Conservation (phyloP, 2,888 invertebrate species). For the Agrochola lychnidis region DNA sequence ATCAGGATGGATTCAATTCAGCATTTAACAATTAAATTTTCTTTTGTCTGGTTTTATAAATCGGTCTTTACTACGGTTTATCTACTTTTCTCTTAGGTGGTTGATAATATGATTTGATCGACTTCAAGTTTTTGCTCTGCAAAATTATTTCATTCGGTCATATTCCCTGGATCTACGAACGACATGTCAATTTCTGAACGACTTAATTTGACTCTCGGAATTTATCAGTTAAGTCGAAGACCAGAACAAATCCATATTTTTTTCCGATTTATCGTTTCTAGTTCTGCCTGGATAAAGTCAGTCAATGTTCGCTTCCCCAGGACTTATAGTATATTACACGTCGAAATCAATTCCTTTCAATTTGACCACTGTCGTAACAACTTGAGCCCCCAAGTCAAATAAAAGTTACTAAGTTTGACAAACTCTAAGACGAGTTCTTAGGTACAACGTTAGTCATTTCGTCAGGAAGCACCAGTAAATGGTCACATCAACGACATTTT, state of each 20-base stretch:
- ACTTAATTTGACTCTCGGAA: background rate
- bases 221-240: background rate
- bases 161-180: no score
- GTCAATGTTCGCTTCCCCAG: background rate
- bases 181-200: background rate
- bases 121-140: background rate
- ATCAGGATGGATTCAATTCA: conserved; percentile 10
- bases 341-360: conserved; percentile 29
- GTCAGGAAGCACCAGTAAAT: conserved; percentile 66
- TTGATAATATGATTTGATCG: no score
- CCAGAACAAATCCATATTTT: background rate
- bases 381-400: conserved; percentile 32
- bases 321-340: background rate
- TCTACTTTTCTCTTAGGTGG: background rate
- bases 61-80: background rate
- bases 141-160: background rate
- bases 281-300: conserved; percentile 23
- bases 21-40: conserved; percentile 2
- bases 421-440: conserved; percentile 33
- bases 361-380: conserved; percentile 20
- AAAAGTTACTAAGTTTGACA: conserved; percentile 44
- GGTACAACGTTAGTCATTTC: conserved; percentile 48
- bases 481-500: conserved; percentile 70
- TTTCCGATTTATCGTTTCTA: background rate
- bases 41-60: conserved; percentile 16